These are phyloP conservation scores for Antheraea pernyi DNA, from an alignment of 1,140 invertebrate genomes.

Conservation along the genomic window DNA sequence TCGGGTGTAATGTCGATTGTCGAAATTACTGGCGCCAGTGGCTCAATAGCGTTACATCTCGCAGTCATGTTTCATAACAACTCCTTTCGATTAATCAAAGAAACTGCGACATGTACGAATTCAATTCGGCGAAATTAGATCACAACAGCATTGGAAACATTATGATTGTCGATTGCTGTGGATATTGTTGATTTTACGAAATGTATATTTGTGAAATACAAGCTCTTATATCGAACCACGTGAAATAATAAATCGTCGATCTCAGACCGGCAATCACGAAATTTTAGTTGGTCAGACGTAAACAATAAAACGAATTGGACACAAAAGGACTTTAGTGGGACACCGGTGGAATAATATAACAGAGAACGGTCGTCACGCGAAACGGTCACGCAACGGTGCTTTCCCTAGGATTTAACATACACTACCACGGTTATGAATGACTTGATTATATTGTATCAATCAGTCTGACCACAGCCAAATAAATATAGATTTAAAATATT, in stretches of 20 bases:
- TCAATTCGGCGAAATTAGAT: constrained; percentile 25
- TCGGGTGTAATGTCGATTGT: constrained; percentile 58
- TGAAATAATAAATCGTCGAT: constrained; percentile 16
- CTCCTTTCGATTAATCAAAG: constrained; percentile 40
- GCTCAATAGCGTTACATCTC: constrained; percentile 53
- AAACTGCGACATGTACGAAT: constrained; percentile 28
- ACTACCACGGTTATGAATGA: constrained; percentile 45
- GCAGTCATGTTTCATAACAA: constrained; percentile 48
- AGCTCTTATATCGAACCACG: constrained; percentile 12
- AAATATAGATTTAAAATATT: neutral
- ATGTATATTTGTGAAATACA: constrained; percentile 3
- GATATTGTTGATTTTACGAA: constrained; percentile 2
- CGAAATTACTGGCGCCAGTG: constrained; percentile 49
- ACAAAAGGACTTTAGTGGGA: constrained; percentile 56
- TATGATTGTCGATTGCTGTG: neutral
- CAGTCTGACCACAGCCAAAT: neutral
- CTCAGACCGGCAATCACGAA: constrained; percentile 8
- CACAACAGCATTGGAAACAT: neutral
- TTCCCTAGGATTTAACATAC: constrained; percentile 52
- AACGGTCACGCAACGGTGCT: constrained; percentile 61
- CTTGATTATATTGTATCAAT: constrained; percentile 27
- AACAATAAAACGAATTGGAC: constrained; percentile 43
- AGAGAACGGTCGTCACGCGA: constrained; percentile 53
- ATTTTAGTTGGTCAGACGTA: constrained; percentile 19
- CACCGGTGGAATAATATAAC: constrained; percentile 39